Evolutionary conservation across 2,113 vertebrate genomes (phyloP), one percentile per base, ranked within the genome.

Genomic region (Anguilla rostrata): DNA sequence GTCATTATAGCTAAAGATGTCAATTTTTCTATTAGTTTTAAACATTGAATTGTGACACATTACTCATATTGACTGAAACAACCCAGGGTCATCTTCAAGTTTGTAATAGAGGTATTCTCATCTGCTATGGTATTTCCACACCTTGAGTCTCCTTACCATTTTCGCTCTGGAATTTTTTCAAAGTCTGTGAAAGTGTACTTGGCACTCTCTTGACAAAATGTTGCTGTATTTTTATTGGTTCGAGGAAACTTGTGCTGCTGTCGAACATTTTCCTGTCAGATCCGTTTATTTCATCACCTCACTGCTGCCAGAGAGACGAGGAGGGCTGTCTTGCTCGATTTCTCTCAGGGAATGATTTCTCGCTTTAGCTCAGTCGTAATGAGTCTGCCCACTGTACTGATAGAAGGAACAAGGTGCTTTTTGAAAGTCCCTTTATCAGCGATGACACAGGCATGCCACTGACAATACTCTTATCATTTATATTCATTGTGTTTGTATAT

Each of bases 401-500:
- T 40, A 43, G 43, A 79, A 79, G 84, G 46, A 85, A 79, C 71
- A 85, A 79, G 66, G 15, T 14, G 29, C 43, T 53, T 80, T 80
- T 78, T 60, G 84, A 80, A 46, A 43, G 39, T 12, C 75, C 18
- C 34, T 34, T 22, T 56, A 4, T 2, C 1, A 14, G 49, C 49
- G 8, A 53, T 53, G 49, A 53, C 49, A 53, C 7, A 53, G 49
- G 8, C 49, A 14, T 53, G 49, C 49, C 11, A 14, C 49, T 53
- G 49, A 53, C 49, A 53, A 14, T 53, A 53, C 49, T 53, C 49
- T 11, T 9, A 46, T 46, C 14, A 60, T 20, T 60, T 20, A 26
- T 22, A 66, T 66, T 66, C 60, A 18, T 26, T 20, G 4, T 20
- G 26, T 20, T 26, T 2, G 4, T 20, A 66, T 20, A 66, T 26